Evolutionary conservation across 2,113 vertebrate genomes (phyloP), one percentile per base, ranked within the genome.

Genomic region (Thinocorus orbignyianus): DNA sequence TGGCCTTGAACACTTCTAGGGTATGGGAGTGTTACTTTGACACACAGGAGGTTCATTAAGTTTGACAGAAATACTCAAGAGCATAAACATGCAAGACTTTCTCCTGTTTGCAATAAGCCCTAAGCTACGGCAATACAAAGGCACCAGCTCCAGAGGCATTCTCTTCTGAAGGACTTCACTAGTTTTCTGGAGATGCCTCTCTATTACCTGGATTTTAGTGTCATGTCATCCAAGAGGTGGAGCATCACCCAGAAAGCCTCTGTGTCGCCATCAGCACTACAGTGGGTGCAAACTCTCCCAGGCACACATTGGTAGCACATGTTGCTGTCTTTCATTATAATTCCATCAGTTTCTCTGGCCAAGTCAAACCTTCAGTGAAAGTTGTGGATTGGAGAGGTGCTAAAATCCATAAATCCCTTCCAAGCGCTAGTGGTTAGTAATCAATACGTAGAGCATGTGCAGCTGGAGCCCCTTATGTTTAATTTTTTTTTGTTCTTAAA

Each of bases 321-420:
- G 58, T 92, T 92, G 46, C 46, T 86, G 65, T 51, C 66, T 93
- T 96, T 91, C 88, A 93, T 82, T 96, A 89, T 61, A 90, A 79
- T 95, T 96, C 86, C 13, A 26, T 70, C 61, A 58, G 22, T 23
- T 90, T 64, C 66, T 93, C 74, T 86, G 58, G 88, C 92, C 62
- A 85, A 86, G 84, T 92, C 80, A 91, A 92, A 57, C 44, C 57
- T 81, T 96, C 86, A 96, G 94, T 51, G 78, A 82, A 97, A 95
- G 92, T 66, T 70, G 48, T 91, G 88, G 86, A 96, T 42, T 91
- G 93, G 95, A 96, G 88, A 97, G 90, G 89, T 91, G 95, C 91
- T 97, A 97, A 98, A 97, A 95, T 88, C 94, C 81, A 70, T 94
- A 89, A 86, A 90, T 95, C 52, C 80, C 95, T 96, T 95, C 91